Percentiles rank a stretch among this genome's conserved stretches.
Evolutionary conservation across 2,797 vertebrate species (phyloP).

Genomic region (Xiphophorus birchmanni): DNA sequence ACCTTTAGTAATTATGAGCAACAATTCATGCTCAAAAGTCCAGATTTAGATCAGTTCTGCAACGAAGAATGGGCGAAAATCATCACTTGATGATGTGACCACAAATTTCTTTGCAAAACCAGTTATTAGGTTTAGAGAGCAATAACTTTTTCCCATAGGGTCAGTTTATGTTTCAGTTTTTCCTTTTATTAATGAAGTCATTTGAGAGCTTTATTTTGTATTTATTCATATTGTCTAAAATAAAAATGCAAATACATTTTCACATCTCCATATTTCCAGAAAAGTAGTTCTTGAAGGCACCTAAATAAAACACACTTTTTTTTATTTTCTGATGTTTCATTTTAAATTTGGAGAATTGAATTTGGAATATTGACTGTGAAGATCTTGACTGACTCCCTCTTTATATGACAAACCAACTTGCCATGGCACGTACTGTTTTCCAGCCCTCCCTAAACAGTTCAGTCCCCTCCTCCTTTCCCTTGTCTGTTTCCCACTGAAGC

Average conservation of each 20-base stretch:
- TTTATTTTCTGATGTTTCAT: not conserved
- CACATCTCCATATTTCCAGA: not conserved
- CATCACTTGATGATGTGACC: not conserved
- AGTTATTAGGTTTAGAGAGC: not conserved
- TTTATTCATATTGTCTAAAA: not conserved
- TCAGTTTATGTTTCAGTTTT: not conserved
- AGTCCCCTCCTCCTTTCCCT: slow-evolving; percentile 2
- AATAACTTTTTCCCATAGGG: not conserved
- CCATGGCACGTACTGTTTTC: slow-evolving; percentile 8
- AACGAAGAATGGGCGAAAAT: not conserved
- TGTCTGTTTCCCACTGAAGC: slow-evolving; percentile 13
- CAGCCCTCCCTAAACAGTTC: slow-evolving; percentile 18
- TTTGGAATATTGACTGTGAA: not conserved
- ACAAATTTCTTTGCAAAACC: not conserved
- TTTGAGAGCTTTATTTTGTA: not conserved
- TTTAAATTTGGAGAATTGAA: not conserved
- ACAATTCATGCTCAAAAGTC: not conserved
- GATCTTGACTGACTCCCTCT: not conserved
- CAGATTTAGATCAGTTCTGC: not conserved
- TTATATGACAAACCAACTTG: not conserved
- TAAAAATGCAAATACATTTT: not conserved
- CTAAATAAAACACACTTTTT: not conserved
- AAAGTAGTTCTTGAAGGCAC: not conserved
- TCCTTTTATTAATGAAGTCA: not conserved
- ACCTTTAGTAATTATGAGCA: not conserved